A percentile compares a stretch with the other conserved stretches of the same genome.
Evolutionary conservation across 2,888 invertebrate genomes (phyloP).

Genomic region (Synergus japonicus): DNA sequence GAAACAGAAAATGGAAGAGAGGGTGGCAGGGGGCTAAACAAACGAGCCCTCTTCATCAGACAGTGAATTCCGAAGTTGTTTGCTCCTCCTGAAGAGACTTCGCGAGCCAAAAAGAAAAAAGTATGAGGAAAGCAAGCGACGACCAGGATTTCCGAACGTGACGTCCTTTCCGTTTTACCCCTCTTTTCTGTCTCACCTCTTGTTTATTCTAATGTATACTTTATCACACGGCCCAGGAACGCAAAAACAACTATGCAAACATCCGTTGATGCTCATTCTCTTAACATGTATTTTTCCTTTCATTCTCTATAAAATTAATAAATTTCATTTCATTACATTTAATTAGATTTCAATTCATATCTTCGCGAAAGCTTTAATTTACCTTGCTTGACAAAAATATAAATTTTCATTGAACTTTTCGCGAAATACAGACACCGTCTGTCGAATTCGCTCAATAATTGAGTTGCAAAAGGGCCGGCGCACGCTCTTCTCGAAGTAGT

Average conservation of each 20-base stretch:
- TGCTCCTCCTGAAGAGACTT: constrained; percentile 61
- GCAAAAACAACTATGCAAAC: constrained; percentile 68
- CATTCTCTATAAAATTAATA: too few species aligned
- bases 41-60: constrained; percentile 69
- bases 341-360: too few species aligned
- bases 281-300: not conserved
- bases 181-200: constrained; percentile 54
- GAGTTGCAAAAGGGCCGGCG: constrained; percentile 39
- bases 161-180: constrained; percentile 64
- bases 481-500: constrained; percentile 29
- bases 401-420: too few species aligned
- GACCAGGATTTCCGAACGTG: constrained; percentile 66
- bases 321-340: too few species aligned
- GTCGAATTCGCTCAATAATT: constrained; percentile 35
- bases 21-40: constrained; percentile 61
- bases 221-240: constrained; percentile 71
- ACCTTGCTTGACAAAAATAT: not conserved
- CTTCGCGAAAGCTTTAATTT: not conserved
- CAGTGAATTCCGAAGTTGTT: constrained; percentile 67
- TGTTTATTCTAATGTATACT: constrained; percentile 74
- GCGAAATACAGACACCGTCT: not conserved
- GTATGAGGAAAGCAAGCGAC: constrained; percentile 52
- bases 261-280: constrained; percentile 57
- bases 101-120: constrained; percentile 42
- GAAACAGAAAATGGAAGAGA: constrained; percentile 48